phyloP scores from a whole-genome alignment of 2,797 vertebrate genomes.

The Buphagus erythrorhynchus region DNA sequence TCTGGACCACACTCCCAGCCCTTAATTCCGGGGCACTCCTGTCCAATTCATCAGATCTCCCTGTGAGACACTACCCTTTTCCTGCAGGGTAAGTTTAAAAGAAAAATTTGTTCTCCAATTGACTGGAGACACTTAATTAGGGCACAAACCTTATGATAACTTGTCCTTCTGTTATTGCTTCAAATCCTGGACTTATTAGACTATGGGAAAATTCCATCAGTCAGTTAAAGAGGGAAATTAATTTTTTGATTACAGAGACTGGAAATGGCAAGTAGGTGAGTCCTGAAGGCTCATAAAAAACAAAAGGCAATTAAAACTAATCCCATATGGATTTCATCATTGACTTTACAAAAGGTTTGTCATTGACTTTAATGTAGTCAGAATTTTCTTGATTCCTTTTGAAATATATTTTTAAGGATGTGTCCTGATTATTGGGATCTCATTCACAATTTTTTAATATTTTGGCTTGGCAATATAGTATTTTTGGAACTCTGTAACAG shows the following conservation, averaged over 20 bases:
- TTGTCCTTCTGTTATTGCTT: not conserved
- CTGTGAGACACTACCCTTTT: not conserved
- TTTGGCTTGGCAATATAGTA: not conserved
- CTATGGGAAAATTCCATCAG: not conserved
- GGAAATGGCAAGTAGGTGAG: conserved; percentile 2
- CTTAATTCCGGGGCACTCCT: not conserved
- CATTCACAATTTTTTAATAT: not conserved
- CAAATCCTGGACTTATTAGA: not conserved
- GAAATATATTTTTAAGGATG: not conserved
- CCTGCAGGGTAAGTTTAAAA: not conserved
- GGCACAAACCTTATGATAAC: not conserved
- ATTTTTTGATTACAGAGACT: conserved; percentile 14
- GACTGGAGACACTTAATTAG: not conserved
- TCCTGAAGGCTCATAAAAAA: conserved; percentile 49
- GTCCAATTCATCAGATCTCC: not conserved
- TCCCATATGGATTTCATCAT: not conserved
- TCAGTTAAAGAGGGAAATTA: conserved; percentile 5
- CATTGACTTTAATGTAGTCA: not conserved
- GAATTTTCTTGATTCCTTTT: not conserved
- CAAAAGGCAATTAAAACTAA: conserved; percentile 33
- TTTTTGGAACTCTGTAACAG: not conserved
- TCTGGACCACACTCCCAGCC: not conserved
- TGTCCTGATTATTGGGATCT: not conserved
- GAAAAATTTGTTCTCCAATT: not conserved
- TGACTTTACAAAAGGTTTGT: conserved; percentile 3